These are phyloP conservation scores for Chloroceryle aenea DNA, from an alignment of 2,113 vertebrate genomes.

Conservation along the genomic window DNA sequence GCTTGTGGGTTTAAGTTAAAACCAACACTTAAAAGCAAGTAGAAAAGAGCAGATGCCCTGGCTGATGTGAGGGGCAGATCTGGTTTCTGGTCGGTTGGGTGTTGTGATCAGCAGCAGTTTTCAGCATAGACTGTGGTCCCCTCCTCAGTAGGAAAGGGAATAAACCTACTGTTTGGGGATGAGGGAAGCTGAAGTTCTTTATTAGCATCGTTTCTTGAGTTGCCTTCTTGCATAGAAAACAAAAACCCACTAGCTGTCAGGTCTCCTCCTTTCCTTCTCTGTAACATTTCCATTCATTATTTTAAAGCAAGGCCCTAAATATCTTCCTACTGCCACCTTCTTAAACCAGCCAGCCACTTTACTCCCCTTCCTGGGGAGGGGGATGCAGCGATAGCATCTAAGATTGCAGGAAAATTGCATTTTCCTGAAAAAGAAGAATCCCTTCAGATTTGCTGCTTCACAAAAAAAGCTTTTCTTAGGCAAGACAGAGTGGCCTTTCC, in stretches of 20 bases:
- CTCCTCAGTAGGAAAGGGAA: background rate
- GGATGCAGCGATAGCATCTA: background rate
- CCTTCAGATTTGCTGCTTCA: background rate
- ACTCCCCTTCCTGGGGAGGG: conserved; percentile 10
- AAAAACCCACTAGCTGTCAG: background rate
- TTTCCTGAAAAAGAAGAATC: background rate
- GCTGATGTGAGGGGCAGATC: background rate
- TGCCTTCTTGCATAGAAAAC: conserved; percentile 8
- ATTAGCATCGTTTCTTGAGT: conserved; percentile 42
- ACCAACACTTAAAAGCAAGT: background rate
- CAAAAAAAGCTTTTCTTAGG: background rate
- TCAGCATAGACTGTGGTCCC: background rate
- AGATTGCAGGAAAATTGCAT: background rate
- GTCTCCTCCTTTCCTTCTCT: conserved; percentile 18
- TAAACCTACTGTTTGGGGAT: background rate
- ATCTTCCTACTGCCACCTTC: conserved; percentile 10
- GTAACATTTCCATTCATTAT: background rate
- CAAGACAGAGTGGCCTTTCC: background rate
- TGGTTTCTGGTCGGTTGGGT: rapidly evolving
- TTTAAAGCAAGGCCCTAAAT: conserved; percentile 13
- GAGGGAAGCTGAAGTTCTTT: background rate
- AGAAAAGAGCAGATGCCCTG: background rate
- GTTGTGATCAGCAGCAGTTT: background rate
- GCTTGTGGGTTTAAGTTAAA: background rate
- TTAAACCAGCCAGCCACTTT: background rate